Evolutionary conservation across 2,113 vertebrate genomes (phyloP).

Genomic region (Forbesichthys papilliferus): DNA sequence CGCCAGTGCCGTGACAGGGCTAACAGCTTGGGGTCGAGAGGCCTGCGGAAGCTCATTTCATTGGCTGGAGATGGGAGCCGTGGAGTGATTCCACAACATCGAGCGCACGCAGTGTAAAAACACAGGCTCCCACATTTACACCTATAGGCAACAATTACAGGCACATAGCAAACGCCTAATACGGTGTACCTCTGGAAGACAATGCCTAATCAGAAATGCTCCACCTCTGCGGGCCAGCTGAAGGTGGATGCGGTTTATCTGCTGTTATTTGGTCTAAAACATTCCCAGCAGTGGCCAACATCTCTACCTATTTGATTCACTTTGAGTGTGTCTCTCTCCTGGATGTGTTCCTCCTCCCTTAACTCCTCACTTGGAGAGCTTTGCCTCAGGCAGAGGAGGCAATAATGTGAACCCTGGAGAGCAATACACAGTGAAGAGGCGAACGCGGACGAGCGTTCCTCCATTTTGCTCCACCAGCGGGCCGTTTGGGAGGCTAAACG

Average conservation of each 20-base stretch:
- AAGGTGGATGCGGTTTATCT: conserved; percentile 72
- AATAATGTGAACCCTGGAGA: conserved; percentile 83
- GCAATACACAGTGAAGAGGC: conserved; percentile 74
- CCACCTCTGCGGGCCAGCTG: conserved; percentile 55
- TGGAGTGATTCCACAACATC: conserved; percentile 1
- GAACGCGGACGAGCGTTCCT: conserved; percentile 68
- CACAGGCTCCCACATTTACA: conserved; percentile 21
- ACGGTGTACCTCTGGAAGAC: conserved; percentile 41
- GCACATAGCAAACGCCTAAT: conserved; percentile 30
- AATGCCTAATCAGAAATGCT: conserved; percentile 62
- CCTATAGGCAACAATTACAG: conserved; percentile 58
- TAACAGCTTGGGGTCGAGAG: conserved; percentile 55
- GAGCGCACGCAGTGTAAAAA: not conserved
- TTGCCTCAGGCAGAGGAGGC: conserved; percentile 81
- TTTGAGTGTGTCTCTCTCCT: conserved; percentile 72
- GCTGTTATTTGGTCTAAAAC: conserved; percentile 72
- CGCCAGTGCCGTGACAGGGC: conserved; percentile 64
- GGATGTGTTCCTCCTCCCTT: conserved; percentile 75
- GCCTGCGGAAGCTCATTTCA: conserved; percentile 20
- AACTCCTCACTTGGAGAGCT: conserved; percentile 76
- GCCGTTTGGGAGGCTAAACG: conserved; percentile 81
- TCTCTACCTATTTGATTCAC: conserved; percentile 77
- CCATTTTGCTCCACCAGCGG: conserved; percentile 75
- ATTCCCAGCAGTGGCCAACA: conserved; percentile 73
- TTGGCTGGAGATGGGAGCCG: conserved; percentile 14